Evolutionary conservation across 2,113 vertebrate genomes (phyloP), one percentile per base, ranked within the genome.

Genomic region (Sigmodon hispidus): DNA sequence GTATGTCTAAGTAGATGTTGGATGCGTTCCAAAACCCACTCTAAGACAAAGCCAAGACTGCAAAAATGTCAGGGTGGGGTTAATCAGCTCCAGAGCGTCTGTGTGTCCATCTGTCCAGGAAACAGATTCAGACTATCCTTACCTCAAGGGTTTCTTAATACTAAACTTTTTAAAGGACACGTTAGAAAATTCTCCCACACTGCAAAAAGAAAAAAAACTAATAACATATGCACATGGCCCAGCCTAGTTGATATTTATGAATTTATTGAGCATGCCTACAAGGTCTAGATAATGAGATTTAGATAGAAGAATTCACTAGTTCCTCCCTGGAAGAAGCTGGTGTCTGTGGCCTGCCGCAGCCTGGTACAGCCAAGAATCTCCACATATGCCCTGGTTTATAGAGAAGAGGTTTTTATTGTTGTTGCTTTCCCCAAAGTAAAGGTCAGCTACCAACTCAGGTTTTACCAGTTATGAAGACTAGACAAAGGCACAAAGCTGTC

Each of bases 1-100:
- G 91, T 96, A 97, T 96, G 95, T 98, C 96, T 98, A 97, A 96
- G 97, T 97, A 79, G 98, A 97, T 96, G 96, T 98, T 98, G 98
- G 98, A 98, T 50, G 70, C 92, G 79, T 96, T 98, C 98, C 98
- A 98, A 97, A 94, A 97, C 94, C 96, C 96, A 97, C 97, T 97
- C 94, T 94, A 91, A 98, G 91, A 94, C 95, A 98, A 96, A 97
- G 95, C 93, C 96, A 43, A 89, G 75, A 50, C 94, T 70, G 45
- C 72, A 87, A 43, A 98, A 98, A 94, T 87, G 94, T 83, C 96
- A 93, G 9, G 7, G 75, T 94, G 61, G 96, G 95, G 97, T 97
- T 97, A 97, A 96, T 76, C 96, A 98, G 97, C 94, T 90, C 76
- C 57, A 19, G 65, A 94, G 81, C 67, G 45, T 94, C 91, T 96